Evolutionary conservation across 2,113 vertebrate species (phyloP).

Genomic region (Grus americana): DNA sequence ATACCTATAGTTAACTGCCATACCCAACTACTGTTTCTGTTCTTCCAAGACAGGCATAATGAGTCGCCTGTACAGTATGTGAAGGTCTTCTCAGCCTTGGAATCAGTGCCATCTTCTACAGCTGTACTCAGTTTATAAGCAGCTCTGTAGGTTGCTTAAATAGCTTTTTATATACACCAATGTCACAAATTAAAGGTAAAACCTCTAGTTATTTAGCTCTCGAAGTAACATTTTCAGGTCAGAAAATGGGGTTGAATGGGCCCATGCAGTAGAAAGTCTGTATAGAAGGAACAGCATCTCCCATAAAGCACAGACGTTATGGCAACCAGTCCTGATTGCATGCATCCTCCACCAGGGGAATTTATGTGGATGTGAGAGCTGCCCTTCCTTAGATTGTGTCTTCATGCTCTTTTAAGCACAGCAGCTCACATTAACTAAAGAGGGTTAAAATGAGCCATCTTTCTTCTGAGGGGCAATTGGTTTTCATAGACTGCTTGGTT

Average conservation of each 20-base stretch:
- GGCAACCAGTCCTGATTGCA: not conserved
- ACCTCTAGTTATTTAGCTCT: not conserved
- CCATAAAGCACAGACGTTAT: not conserved
- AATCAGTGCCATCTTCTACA: not conserved
- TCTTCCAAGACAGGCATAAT: not conserved
- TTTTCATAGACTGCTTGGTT: not conserved
- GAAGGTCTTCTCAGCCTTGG: not conserved
- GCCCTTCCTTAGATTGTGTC: not conserved
- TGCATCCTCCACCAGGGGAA: not conserved
- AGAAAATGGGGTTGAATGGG: not conserved
- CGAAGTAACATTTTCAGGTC: not conserved
- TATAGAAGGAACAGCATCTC: not conserved
- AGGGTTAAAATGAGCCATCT: not conserved
- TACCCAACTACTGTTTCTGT: not conserved
- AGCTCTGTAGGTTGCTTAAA: not conserved
- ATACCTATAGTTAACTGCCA: not conserved
- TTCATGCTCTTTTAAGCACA: slow-evolving; percentile 26
- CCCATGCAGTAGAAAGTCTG: not conserved
- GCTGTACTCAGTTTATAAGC: not conserved
- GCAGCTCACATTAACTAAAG: not conserved
- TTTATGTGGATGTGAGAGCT: not conserved
- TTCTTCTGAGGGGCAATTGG: slow-evolving; percentile 7
- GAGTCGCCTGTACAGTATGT: not conserved
- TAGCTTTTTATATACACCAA: not conserved
- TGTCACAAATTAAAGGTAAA: not conserved